Conservation (phyloP, 2,113 vertebrate genomes). For the Nibea albiflora region DNA sequence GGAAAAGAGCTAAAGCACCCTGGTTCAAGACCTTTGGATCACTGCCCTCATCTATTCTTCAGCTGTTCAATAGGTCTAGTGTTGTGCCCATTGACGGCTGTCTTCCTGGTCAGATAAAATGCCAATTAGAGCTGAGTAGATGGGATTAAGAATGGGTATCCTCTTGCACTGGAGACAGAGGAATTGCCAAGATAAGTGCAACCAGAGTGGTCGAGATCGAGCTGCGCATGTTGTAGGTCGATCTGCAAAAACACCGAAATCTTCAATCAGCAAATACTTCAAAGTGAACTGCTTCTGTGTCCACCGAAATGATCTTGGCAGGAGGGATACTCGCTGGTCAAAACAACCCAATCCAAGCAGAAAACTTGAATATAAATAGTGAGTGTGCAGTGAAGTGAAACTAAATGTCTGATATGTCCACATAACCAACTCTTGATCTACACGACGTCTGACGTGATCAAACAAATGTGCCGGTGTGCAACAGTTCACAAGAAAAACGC, state of each 20-base stretch:
- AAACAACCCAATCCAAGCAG: not conserved
- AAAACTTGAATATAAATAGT: not conserved
- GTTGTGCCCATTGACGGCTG: not conserved
- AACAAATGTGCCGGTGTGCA: conserved; percentile 7
- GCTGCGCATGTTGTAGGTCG: not conserved
- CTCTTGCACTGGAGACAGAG: too few species aligned
- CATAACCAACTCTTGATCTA: not conserved
- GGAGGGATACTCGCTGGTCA: not conserved
- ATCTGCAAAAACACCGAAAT: not conserved
- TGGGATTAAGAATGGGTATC: too few species aligned
- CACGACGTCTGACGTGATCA: not conserved
- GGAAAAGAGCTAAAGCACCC: not conserved
- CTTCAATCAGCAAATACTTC: not conserved
- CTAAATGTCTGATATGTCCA: not conserved
- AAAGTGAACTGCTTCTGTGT: not conserved
- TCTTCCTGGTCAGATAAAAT: not conserved
- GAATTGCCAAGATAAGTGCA: too few species aligned
- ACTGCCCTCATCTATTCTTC: not conserved
- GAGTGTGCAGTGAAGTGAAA: not conserved
- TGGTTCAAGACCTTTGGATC: not conserved
- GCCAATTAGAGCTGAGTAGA: too few species aligned
- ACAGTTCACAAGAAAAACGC: conserved; percentile 9
- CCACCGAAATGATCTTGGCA: not conserved
- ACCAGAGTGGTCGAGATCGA: too few species aligned
- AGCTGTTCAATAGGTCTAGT: not conserved